Base-by-base conservation (phyloP, 2,797 vertebrate genomes). In the Astyanax mexicanus region DNA sequence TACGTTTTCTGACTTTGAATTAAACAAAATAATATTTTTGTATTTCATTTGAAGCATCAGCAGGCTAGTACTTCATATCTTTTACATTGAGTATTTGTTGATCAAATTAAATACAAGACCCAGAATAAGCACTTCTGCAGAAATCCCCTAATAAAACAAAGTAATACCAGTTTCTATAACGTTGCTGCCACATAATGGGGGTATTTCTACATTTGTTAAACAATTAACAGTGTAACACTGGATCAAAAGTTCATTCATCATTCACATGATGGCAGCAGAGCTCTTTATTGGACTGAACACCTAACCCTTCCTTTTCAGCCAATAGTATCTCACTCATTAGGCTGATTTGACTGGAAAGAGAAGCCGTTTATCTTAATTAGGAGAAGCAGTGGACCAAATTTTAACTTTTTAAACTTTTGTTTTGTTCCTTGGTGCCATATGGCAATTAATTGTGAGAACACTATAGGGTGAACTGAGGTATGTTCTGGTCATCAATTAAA, bases 261-360 rank as follows among this genome's bases (percentile, higher is more conserved):
- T 73, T 85, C 85, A 88, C 86, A 81, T 35, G 84, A 88, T 88
- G 88, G 83, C 87, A 85, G 86, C 19, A 87, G 77, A 29, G 83
- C 17, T 74, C 80, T 51, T 84, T 57, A 52, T 6, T 13, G 3
- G 9, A 17, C 9, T 6, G 13, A 13, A n/a, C 21, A 65, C 15
- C 23, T 51, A 35, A 47, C 23, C 5, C 23, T 52, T 23, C 51
- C 35, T 21, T 44, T 76, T 44, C 9, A 52, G 19, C 15, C 17
- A 62, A 44, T 21, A 45, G 21, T 10, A 27, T 54, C 15, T 32
- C 13, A 54, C 23, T 60, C 21, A 27, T 45, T 35, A 75, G 25
- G 62, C 17, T 23, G 44, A n/a, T 65, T 57, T 27, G 15, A 29
- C 5, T 32, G n/a, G n/a, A n/a, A n/a, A n/a, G n/a, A n/a, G n/a